These are phyloP conservation scores for Channa maculata DNA, from an alignment of 2,113 vertebrate genomes.

Conservation along the genomic window DNA sequence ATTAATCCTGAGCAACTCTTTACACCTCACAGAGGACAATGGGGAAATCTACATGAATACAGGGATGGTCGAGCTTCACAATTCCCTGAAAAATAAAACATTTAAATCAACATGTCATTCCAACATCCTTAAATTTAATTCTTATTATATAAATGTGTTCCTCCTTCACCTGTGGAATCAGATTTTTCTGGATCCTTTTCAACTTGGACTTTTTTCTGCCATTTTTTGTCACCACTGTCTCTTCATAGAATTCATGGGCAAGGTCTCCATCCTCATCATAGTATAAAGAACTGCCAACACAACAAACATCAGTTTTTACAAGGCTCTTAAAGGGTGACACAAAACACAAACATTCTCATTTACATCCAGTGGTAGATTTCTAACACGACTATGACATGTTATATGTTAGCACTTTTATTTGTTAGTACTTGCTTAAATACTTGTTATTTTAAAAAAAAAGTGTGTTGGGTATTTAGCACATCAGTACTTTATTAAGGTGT, in stretches of 20 bases:
- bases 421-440: too few species aligned
- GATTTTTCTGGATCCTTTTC: slow-evolving; percentile 95
- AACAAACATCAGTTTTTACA: neutral
- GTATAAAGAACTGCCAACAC: slow-evolving; percentile 91
- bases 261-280: slow-evolving; percentile 98
- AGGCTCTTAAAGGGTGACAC: neutral
- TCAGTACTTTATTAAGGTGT: too few species aligned
- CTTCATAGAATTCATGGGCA: slow-evolving; percentile 98
- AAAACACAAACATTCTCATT: neutral
- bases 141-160: too few species aligned
- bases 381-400: too few species aligned
- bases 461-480: too few species aligned
- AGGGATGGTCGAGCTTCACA: slow-evolving; percentile 93
- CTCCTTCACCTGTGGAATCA: slow-evolving; percentile 94
- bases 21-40: slow-evolving; percentile 96
- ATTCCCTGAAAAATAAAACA: slow-evolving; percentile 86
- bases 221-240: slow-evolving; percentile 96
- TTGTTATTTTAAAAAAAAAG: too few species aligned
- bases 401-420: too few species aligned
- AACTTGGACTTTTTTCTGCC: slow-evolving; percentile 96
- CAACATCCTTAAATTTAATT: neutral
- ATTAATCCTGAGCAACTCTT: slow-evolving; percentile 69
- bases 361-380: too few species aligned
- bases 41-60: slow-evolving; percentile 97
- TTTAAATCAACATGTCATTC: neutral